phyloP scores from a whole-genome alignment of 2,888 invertebrate species.

The Cosmia trapezina region DNA sequence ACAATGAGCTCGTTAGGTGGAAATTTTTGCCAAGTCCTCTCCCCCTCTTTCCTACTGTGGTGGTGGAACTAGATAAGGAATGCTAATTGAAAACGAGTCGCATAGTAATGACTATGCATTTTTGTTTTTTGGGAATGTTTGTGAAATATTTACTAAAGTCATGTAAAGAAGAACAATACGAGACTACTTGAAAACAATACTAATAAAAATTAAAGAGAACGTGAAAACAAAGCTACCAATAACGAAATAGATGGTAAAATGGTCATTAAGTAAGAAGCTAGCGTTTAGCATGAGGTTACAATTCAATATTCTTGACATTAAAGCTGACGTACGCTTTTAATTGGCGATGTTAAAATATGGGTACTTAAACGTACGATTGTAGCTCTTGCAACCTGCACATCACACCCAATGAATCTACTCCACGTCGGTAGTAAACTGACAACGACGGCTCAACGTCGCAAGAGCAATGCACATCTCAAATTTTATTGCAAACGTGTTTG shows the following conservation, averaged over 20 bases:
- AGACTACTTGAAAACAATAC: not conserved
- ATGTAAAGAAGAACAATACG: not conserved
- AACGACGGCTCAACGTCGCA: conserved; percentile 23
- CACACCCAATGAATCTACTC: conserved; percentile 24
- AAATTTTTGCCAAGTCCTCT: conserved; percentile 73
- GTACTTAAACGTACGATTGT: not conserved
- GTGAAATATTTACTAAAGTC: conserved; percentile 27
- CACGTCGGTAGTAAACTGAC: conserved; percentile 35
- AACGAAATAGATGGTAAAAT: not conserved
- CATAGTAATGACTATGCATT: conserved; percentile 66
- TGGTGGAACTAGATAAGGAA: conserved; percentile 75
- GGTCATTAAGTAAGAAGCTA: too few species aligned
- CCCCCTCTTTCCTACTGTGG: conserved; percentile 53
- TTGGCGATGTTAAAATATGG: conserved; percentile 6
- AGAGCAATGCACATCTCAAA: conserved; percentile 47
- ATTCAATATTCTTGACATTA: not conserved
- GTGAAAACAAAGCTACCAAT: not conserved
- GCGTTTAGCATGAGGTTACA: not conserved
- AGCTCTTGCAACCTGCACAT: conserved; percentile 6
- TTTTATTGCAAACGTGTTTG: conserved; percentile 44
- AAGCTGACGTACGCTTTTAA: not conserved
- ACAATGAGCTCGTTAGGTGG: conserved; percentile 86
- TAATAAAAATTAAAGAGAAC: not conserved
- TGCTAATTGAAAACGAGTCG: conserved; percentile 81
- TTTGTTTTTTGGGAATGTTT: conserved; percentile 45